A percentile compares a stretch with the other conserved stretches of the same genome.
These are phyloP conservation scores for Actinostola sp. DNA, from an alignment of 92 coral and sea anemone species.

Conservation along the genomic window DNA sequence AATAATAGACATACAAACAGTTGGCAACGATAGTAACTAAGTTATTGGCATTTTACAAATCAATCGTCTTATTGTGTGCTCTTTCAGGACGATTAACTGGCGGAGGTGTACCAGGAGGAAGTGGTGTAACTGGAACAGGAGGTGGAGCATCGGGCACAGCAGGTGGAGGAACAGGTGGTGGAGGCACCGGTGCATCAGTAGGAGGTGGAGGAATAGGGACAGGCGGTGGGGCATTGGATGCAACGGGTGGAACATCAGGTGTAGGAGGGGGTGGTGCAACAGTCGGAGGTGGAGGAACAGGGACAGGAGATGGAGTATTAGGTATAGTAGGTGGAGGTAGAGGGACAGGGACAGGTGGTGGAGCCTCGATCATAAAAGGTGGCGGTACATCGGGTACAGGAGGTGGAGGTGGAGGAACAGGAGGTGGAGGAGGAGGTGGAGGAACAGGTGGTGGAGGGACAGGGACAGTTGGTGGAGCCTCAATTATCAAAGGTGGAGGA, in stretches of 20 bases:
- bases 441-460: no score
- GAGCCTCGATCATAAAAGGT: no score
- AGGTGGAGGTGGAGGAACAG: constrained; percentile 17
- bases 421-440: constrained; percentile 3
- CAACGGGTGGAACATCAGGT: no score
- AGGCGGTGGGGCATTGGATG: constrained; percentile 5
- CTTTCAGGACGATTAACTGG: constrained; percentile 17
- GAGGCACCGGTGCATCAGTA: not conserved
- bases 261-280: constrained; percentile 15
- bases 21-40: no score
- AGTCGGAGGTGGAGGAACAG: not conserved
- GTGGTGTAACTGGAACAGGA: not conserved
- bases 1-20: no score
- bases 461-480: not conserved
- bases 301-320: not conserved
- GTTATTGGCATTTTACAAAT: not conserved
- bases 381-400: constrained; percentile 7
- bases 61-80: not conserved
- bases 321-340: constrained; percentile 24
- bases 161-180: constrained; percentile 8
- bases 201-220: no score
- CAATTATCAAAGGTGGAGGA: constrained; percentile 18
- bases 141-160: not conserved
- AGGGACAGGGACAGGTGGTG: constrained; percentile 8
- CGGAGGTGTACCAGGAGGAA: constrained; percentile 13